Percentiles rank a stretch among this genome's conserved stretches.
These are phyloP conservation scores for Atherinosoma microstoma DNA, from an alignment of 2,797 vertebrate species.

Conservation along the genomic window DNA sequence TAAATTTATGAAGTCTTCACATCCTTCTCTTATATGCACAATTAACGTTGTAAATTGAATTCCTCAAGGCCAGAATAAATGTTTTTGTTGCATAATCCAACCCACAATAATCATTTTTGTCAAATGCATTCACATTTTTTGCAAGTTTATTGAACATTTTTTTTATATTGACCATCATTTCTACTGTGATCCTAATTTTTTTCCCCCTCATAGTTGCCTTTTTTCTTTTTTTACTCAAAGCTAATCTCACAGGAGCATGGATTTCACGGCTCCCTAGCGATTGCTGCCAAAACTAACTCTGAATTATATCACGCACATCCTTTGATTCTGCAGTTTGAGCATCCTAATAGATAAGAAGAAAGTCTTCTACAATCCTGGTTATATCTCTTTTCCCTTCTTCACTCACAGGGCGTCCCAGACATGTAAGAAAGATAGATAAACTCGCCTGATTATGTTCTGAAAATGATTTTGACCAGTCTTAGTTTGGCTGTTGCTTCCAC, in stretches of 20 bases:
- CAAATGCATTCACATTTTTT: too few species aligned
- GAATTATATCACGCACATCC: slow-evolving; percentile 24
- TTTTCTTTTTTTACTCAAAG: slow-evolving; percentile 25
- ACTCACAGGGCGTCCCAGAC: slow-evolving; percentile 6
- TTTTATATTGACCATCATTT: background rate
- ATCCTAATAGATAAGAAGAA: slow-evolving; percentile 37
- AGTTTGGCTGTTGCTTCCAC: background rate
- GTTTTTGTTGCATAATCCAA: background rate
- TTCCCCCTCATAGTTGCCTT: background rate
- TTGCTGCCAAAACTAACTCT: slow-evolving; percentile 25
- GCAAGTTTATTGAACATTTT: background rate
- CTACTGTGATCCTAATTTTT: background rate
- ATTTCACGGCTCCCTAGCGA: slow-evolving; percentile 14
- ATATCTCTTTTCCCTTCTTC: slow-evolving; percentile 3
- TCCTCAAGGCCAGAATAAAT: background rate
- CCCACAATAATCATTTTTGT: background rate
- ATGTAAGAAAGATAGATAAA: slow-evolving; percentile 20
- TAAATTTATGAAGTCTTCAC: background rate
- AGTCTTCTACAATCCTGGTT: slow-evolving; percentile 9
- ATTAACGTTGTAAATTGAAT: background rate
- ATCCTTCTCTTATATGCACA: background rate
- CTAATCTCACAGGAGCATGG: slow-evolving; percentile 28
- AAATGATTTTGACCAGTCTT: slow-evolving; percentile 20
- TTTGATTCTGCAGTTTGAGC: slow-evolving; percentile 38
- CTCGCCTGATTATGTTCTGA: slow-evolving; percentile 32